phyloP scores from a whole-genome alignment of 2,888 invertebrate species.

The Drosophila nigritarsus region DNA sequence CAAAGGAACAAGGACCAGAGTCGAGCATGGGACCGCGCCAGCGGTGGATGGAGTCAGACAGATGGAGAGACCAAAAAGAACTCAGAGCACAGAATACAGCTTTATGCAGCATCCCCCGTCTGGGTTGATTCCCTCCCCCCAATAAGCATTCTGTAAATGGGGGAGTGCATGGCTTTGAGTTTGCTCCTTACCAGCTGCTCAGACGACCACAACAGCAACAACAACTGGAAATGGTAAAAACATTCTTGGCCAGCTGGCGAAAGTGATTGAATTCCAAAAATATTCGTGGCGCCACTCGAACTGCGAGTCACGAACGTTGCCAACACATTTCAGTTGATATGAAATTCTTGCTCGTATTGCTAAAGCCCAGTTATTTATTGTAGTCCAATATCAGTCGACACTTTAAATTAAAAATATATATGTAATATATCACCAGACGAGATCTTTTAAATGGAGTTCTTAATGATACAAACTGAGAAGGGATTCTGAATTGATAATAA shows the following conservation, averaged over 20 bases:
- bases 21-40: constrained; percentile 41
- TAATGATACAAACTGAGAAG: background rate
- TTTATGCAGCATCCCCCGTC: constrained; percentile 62
- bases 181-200: constrained; percentile 29
- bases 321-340: background rate
- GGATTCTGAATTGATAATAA: background rate
- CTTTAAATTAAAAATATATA: background rate
- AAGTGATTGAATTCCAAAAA: constrained; percentile 71
- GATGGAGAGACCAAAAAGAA: constrained; percentile 12
- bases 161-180: constrained; percentile 50
- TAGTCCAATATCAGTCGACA: background rate
- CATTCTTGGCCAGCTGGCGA: constrained; percentile 50
- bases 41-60: constrained; percentile 61
- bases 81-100: constrained; percentile 32
- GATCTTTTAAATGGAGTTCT: background rate
- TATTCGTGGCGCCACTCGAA: constrained; percentile 51
- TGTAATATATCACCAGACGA: background rate
- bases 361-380: background rate
- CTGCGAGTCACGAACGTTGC: background rate
- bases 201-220: constrained; percentile 22
- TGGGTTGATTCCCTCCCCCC: constrained; percentile 26
- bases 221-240: constrained; percentile 8
- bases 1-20: constrained; percentile 57
- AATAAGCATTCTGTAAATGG: constrained; percentile 38
- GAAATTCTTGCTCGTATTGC: background rate